These are phyloP conservation scores for Tringa solitaria DNA, from an alignment of 2,113 vertebrate species.

Conservation along the genomic window DNA sequence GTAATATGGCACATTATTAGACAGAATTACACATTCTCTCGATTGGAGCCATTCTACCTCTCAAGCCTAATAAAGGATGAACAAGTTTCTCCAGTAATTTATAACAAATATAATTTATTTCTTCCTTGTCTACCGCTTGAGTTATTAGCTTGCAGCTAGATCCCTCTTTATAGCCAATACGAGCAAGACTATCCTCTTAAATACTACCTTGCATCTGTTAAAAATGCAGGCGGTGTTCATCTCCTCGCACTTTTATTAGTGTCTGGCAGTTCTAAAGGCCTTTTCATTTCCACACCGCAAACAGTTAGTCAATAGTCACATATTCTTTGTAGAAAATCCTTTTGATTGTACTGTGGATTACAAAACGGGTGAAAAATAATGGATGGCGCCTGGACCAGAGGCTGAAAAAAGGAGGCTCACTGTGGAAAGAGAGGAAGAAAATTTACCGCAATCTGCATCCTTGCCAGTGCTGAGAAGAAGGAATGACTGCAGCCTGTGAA, in stretches of 20 bases:
- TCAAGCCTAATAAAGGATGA: not conserved
- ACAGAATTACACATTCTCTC: not conserved
- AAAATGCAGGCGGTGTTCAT: not conserved
- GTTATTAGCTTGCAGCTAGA: not conserved
- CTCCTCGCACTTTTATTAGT: not conserved
- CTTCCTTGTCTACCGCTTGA: not conserved
- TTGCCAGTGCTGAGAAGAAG: not conserved
- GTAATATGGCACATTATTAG: not conserved
- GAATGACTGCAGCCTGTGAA: not conserved
- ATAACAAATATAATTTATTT: not conserved
- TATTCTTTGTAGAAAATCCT: not conserved
- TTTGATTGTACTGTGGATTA: not conserved
- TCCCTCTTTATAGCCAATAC: not conserved
- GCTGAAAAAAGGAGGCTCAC: not conserved
- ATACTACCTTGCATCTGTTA: not conserved
- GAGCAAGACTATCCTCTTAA: not conserved
- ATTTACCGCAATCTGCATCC: not conserved
- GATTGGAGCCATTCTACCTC: not conserved
- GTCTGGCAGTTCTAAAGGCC: not conserved
- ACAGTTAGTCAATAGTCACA: not conserved
- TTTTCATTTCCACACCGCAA: not conserved
- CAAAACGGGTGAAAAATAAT: fast-evolving
- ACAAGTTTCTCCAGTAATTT: not conserved
- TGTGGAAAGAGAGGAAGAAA: not conserved
- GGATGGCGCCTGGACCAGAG: not conserved